These are phyloP conservation scores for Slavum lentiscoides DNA, from an alignment of 2,888 invertebrate species.

Conservation along the genomic window DNA sequence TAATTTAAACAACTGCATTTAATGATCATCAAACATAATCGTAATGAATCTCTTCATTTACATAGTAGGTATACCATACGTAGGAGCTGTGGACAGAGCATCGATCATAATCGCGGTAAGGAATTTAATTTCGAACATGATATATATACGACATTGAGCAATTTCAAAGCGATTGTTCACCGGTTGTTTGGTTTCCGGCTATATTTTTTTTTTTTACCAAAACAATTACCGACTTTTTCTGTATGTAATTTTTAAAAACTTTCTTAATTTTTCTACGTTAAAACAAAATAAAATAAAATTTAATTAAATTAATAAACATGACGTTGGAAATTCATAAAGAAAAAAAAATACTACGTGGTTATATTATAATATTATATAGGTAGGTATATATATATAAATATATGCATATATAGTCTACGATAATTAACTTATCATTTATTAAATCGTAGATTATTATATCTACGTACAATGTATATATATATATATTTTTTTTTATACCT, in stretches of 20 bases:
- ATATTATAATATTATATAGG: neutral
- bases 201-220: neutral
- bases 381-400: neutral
- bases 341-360: too few species aligned
- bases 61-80: neutral
- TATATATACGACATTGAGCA: conserved; percentile 9
- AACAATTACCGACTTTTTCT: neutral
- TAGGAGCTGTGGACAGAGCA: neutral
- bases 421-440: neutral
- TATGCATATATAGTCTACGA: neutral
- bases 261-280: neutral
- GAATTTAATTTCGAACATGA: conserved; percentile 11
- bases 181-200: conserved; percentile 8
- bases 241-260: neutral
- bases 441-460: neutral
- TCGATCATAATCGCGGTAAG: conserved; percentile 24
- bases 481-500: neutral
- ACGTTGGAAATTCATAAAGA: too few species aligned
- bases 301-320: too few species aligned
- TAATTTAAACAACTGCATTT: conserved; percentile 28
- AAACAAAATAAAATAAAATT: too few species aligned
- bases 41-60: conserved; percentile 13
- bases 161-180: conserved; percentile 21
- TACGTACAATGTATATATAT: neutral
- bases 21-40: conserved; percentile 14